Evolutionary conservation across 2,888 invertebrate species (phyloP).

Genomic region (Trisateles emortualis): DNA sequence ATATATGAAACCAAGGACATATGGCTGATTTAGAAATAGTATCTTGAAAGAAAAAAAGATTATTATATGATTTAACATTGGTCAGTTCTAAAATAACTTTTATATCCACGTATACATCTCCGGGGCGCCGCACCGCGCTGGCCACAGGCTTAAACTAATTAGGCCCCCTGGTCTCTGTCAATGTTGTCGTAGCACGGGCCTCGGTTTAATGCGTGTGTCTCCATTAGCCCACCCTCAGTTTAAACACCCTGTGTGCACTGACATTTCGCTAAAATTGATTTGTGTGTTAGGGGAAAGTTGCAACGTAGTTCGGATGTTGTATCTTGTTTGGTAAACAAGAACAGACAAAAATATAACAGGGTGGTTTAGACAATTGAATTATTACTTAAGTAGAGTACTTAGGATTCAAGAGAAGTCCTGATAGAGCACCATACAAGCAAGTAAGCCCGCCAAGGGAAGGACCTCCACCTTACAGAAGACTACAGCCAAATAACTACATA

Average conservation of each 20-base stretch:
- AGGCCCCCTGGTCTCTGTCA: slow-evolving; percentile 81
- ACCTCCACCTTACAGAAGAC: no score
- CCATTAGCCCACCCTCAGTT: slow-evolving; percentile 83
- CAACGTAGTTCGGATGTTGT: slow-evolving; percentile 39
- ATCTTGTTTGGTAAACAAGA: slow-evolving; percentile 28
- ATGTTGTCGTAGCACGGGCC: slow-evolving; percentile 82
- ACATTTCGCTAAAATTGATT: slow-evolving; percentile 85
- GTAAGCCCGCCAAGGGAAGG: no score
- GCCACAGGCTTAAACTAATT: slow-evolving; percentile 84
- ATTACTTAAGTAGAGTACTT: no score
- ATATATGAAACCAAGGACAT: no score
- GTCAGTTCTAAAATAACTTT: slow-evolving; percentile 41
- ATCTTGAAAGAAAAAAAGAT: no score
- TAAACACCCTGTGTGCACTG: slow-evolving; percentile 75
- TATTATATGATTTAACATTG: not conserved
- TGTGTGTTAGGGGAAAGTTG: slow-evolving; percentile 63
- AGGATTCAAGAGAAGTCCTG: no score
- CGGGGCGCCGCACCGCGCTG: slow-evolving; percentile 54
- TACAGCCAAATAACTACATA: no score
- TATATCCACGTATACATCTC: slow-evolving; percentile 56
- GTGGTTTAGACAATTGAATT: no score
- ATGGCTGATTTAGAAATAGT: no score
- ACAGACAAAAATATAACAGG: not conserved
- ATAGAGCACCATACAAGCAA: no score
- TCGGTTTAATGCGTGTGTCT: slow-evolving; percentile 85